Base-by-base conservation (phyloP, 2,797 vertebrate genomes). In the Brachyalestes nurse region DNA sequence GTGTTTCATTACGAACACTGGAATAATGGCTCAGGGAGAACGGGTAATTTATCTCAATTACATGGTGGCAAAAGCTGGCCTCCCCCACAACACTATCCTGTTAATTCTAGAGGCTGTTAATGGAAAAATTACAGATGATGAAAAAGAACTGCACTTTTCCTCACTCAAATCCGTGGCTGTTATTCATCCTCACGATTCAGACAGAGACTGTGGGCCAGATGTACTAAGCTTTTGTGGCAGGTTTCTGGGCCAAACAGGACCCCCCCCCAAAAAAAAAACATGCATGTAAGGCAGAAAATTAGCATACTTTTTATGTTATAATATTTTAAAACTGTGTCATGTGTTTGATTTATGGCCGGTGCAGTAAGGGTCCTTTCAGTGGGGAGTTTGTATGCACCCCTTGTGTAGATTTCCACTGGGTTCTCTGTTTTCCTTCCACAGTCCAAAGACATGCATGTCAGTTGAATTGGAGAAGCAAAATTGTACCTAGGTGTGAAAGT, bases 11-110 rank as follows among this genome's bases (percentile, higher is more conserved):
- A 79, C 16, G 60, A 66, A 42, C 38, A 45, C 55, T n/a, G 14
- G 21, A 71, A 28, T 58, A 72, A 72, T 66, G 61, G 72, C 70
- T 75, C 19, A 12, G 51, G 51, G 23, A 19, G 42, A 64, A 73
- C 21, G 28, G 14, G 21, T 69, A 28, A 49, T 85, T 60, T 71
- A 65, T 80, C 70, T 80, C 49, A 80, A 70, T 74, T 55, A 74
- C 21, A 72, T 38, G 21, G 16, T 25, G 70, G 42, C 5, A 10
- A 42, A 75, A 42, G 72, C 53, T 75, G 25, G 23, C 28, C 9
- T 5, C 1, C 42, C 19, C 16, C 16, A 16, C 17, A n/a, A 64
- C 12, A 71, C 23, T 67, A 25, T 62, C 38, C 23, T 62, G 58
- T 66, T 53, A 49, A 65, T 66, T 70, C 19, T 47, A 28, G 64